phyloP scores from a whole-genome alignment of 2,113 vertebrate species.

The Malurus cyaneus region DNA sequence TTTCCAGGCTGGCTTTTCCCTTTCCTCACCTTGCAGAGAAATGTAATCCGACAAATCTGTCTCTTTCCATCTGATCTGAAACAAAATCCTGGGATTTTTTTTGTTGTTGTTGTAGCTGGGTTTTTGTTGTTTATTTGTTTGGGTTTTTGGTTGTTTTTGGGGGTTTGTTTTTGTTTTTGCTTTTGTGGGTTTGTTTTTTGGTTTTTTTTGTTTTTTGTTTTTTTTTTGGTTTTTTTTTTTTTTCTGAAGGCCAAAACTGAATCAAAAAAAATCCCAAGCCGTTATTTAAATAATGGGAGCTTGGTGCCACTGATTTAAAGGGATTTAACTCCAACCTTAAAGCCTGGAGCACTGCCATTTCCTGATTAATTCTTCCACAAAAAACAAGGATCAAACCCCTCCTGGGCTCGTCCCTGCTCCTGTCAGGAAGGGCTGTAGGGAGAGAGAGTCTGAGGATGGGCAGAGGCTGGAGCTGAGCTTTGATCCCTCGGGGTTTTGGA shows the following conservation, averaged over 20 bases:
- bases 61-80: not conserved
- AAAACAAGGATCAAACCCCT: not conserved
- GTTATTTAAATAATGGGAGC: conserved; percentile 25
- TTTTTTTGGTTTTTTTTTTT: not conserved
- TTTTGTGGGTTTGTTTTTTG: no score
- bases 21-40: not conserved
- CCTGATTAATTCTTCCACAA: conserved; percentile 45
- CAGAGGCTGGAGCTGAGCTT: not conserved
- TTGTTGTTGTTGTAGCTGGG: no score
- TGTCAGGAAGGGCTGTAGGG: not conserved
- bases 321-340: conserved; percentile 34
- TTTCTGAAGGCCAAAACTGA: not conserved
- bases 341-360: conserved; percentile 27
- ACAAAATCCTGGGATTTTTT: not conserved
- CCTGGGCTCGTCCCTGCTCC: not conserved
- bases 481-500: accelerated
- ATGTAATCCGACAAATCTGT: not conserved
- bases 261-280: not conserved
- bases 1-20: not conserved
- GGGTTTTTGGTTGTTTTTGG: not conserved
- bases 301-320: not conserved
- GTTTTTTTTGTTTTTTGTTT: no score
- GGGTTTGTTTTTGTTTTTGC: no score
- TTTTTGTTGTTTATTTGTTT: not conserved
- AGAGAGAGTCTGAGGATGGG: not conserved